Evolutionary conservation across 2,113 vertebrate species (phyloP).

Genomic region (Rhinichthys klamathensis): DNA sequence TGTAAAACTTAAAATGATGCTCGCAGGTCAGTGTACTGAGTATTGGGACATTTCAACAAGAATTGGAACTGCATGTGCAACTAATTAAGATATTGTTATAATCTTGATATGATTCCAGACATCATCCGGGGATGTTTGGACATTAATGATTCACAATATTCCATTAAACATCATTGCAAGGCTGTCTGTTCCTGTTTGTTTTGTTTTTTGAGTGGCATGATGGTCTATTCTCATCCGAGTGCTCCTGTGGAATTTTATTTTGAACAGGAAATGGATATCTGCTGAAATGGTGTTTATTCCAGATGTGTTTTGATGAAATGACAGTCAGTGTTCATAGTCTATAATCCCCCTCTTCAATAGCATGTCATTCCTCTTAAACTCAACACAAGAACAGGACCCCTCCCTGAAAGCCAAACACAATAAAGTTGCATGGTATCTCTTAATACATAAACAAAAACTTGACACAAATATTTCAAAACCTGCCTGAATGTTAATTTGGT

Average conservation of each 20-base stretch:
- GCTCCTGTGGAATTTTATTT: background rate
- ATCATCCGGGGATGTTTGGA: slow-evolving; percentile 70
- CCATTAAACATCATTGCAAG: slow-evolving; percentile 81
- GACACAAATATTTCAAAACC: background rate
- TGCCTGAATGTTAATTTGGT: slow-evolving; percentile 4
- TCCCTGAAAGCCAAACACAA: background rate
- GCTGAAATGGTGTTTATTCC: slow-evolving; percentile 64
- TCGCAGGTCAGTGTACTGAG: slow-evolving; percentile 59
- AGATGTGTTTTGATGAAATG: slow-evolving; percentile 69
- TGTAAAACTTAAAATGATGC: slow-evolving; percentile 61
- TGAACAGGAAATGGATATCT: slow-evolving; percentile 61
- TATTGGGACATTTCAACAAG: slow-evolving; percentile 67
- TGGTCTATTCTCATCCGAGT: slow-evolving; percentile 17
- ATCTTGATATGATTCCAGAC: slow-evolving; percentile 64
- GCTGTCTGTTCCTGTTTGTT: slow-evolving; percentile 76
- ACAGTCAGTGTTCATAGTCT: slow-evolving; percentile 44
- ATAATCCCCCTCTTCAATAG: slow-evolving; percentile 39
- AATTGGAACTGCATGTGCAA: slow-evolving; percentile 78
- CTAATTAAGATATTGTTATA: slow-evolving; percentile 74
- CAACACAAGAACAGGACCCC: slow-evolving; percentile 15
- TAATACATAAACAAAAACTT: background rate
- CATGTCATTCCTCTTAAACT: slow-evolving; percentile 48
- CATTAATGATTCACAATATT: slow-evolving; percentile 73
- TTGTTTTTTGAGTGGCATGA: slow-evolving; percentile 68
- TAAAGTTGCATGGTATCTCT: background rate